Evolutionary conservation across 2,113 vertebrate genomes (phyloP).

Genomic region (Panurus biarmicus): DNA sequence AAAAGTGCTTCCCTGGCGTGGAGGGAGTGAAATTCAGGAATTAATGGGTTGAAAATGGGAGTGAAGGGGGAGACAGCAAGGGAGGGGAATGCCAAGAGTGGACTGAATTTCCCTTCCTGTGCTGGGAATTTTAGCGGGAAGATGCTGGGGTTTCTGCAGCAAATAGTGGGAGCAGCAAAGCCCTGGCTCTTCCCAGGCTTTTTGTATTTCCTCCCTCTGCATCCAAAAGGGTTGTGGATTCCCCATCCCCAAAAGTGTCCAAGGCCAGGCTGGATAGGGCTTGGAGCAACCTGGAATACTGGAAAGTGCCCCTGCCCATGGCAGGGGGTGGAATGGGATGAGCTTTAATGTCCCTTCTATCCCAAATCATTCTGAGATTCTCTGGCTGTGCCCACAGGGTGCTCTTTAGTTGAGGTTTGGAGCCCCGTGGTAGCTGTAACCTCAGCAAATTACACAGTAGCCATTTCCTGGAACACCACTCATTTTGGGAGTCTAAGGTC

Average conservation of each 20-base stretch:
- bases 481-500: background rate
- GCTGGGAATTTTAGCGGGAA: background rate
- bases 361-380: background rate
- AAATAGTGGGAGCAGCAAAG: accelerated
- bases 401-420: background rate
- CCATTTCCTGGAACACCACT: background rate
- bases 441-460: background rate
- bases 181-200: background rate
- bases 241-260: background rate
- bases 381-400: background rate
- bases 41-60: accelerated
- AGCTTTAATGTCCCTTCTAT: background rate
- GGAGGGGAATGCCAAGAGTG: background rate
- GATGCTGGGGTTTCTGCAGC: background rate
- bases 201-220: background rate
- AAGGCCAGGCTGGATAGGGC: background rate
- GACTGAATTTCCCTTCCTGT: background rate
- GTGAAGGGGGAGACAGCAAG: no score
- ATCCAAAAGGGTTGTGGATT: background rate
- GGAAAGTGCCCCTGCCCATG: background rate
- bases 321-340: background rate
- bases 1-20: accelerated
- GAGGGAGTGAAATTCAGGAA: background rate
- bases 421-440: background rate
- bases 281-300: background rate